These are phyloP conservation scores for Eilema depressum DNA, from an alignment of 2,888 invertebrate species.

Conservation along the genomic window DNA sequence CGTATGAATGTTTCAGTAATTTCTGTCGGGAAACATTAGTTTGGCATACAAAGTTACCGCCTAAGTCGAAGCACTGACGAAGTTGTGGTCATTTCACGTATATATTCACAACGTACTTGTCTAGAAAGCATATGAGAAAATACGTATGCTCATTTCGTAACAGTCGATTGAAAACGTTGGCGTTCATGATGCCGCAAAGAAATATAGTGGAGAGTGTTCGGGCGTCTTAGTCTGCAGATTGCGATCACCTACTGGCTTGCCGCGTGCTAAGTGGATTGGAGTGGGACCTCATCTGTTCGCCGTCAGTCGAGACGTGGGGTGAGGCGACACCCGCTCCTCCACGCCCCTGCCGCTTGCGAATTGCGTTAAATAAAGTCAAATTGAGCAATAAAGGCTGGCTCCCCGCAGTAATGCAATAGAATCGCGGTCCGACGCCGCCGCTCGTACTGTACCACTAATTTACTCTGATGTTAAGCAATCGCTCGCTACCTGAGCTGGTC, in stretches of 20 bases:
- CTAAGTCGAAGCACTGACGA: conserved; percentile 27
- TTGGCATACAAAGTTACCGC: conserved; percentile 50
- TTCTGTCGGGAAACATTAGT: conserved; percentile 58
- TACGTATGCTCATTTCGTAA: conserved; percentile 48
- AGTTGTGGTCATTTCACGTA: conserved; percentile 30
- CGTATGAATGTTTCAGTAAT: conserved; percentile 55
- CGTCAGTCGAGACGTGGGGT: conserved; percentile 71
- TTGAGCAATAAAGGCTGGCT: conserved; percentile 86
- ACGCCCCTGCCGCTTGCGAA: conserved; percentile 61
- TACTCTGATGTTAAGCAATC: conserved; percentile 58
- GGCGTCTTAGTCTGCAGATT: conserved; percentile 66
- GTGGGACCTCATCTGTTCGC: conserved; percentile 85
- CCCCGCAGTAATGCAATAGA: conserved; percentile 82
- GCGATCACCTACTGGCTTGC: conserved; percentile 78
- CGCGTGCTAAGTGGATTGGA: conserved; percentile 85
- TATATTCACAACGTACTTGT: conserved; percentile 5
- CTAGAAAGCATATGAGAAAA: conserved; percentile 33
- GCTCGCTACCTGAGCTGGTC: conserved; percentile 32
- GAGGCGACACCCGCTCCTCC: conserved; percentile 50
- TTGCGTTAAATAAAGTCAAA: conserved; percentile 87
- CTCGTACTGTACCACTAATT: conserved; percentile 75
- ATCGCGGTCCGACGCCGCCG: conserved; percentile 68
- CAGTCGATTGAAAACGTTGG: conserved; percentile 47
- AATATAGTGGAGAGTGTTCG: conserved; percentile 64
- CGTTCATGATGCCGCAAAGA: conserved; percentile 56